A percentile compares a stretch with the other conserved stretches of the same genome.
These are phyloP conservation scores for Magallana angulata DNA, from an alignment of 1,140 invertebrate species.

Conservation along the genomic window DNA sequence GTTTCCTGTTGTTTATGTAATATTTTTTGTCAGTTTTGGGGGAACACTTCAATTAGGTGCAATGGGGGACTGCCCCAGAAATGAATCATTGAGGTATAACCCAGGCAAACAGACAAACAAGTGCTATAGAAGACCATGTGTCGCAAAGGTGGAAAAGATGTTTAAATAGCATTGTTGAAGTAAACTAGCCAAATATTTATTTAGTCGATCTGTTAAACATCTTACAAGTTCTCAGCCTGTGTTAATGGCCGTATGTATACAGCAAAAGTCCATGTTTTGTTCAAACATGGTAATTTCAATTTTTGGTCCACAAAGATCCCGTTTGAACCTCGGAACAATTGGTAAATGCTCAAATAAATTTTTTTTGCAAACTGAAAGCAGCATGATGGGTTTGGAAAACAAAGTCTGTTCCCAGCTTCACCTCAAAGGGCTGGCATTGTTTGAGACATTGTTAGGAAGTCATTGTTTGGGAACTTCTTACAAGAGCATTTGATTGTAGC, in stretches of 20 bases:
- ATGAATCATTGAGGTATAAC: not conserved
- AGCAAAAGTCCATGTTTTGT: constrained; percentile 5
- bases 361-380: constrained; percentile 1
- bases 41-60: not conserved
- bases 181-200: constrained; percentile 36
- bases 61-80: not conserved
- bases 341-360: not conserved
- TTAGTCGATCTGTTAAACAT: constrained; percentile 31
- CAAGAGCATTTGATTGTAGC: not conserved
- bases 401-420: constrained; percentile 8
- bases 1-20: not conserved
- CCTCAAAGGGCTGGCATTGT: constrained; percentile 1
- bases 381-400: constrained; percentile 34
- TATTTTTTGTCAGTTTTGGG: not conserved
- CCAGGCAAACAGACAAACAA: constrained; percentile 5
- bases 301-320: constrained; percentile 21
- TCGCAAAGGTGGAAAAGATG: constrained; percentile 10
- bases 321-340: constrained; percentile 31
- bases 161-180: constrained; percentile 34
- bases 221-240: constrained; percentile 1
- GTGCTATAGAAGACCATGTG: not conserved
- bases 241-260: constrained; percentile 28
- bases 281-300: constrained; percentile 32
- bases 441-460: constrained; percentile 22
- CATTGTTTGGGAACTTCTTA: not conserved